Evolutionary conservation across 92 coral and sea anemone genomes (phyloP), one percentile per base, ranked within the genome.

Genomic region (Bergia puertoricense): DNA sequence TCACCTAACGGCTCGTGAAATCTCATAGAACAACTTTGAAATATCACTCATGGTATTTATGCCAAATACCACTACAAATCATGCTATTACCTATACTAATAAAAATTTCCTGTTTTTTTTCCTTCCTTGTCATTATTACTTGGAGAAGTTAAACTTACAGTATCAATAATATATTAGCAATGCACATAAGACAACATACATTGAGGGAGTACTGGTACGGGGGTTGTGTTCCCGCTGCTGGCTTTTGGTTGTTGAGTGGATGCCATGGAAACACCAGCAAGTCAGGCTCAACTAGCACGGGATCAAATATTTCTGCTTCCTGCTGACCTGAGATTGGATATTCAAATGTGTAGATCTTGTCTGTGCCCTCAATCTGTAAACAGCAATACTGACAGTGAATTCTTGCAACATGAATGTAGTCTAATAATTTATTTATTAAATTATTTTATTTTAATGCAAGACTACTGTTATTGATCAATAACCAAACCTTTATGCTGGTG

Each of bases 191-290:
- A 48, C 5, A 48, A 8, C 54, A 42, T 90, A 96, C 98, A 92
- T 93, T 94, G 74, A 96, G 92, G 51, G 89, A 86, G 82, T 94
- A 95, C 54, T 93, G 95, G 68, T 93, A 97, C 81, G 95, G 96
- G 41, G 93, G 96, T 6, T n/a, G 39, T 30, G 78, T 38, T 38
- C 85, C 90, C 10, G 86, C 88, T 14, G 88, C 77, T 5, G 90
- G 74, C 59, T 87, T 88, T 85, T 85, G 91, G 38, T 74, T 79
- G 37, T 80, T 88, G 30, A 79, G 81, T 36, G 99, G 99, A 88
- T 95, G 92, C 99, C 99, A 97, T 41, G 99, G 99, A 88, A 97
- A 95, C 79, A 97, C 93, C 2, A 97, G 76, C 68, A 94, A 88
- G 36, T 94, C 96, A 38, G 99, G 99, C 42, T 89, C 89, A 38